A percentile compares a stretch with the other conserved stretches of the same genome.
Evolutionary conservation across 2,113 vertebrate species (phyloP).

Genomic region (Empidonax alnorum): DNA sequence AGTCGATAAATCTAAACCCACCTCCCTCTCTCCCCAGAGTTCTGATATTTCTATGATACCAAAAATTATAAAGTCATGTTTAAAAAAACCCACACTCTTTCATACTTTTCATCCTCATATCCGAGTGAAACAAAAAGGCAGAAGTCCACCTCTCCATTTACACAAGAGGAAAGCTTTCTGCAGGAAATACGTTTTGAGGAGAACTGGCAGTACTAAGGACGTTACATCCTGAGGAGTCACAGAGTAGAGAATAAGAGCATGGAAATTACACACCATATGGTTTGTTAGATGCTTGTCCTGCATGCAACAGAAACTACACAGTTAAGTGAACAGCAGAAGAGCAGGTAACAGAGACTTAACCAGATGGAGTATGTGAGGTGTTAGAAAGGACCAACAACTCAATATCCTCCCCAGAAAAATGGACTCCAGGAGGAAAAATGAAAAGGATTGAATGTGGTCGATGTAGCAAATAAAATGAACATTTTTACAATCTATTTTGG

Average conservation of each 20-base stretch:
- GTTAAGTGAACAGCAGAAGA: background rate
- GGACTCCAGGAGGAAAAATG: background rate
- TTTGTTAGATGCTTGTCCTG: constrained; percentile 2
- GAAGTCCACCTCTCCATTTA: background rate
- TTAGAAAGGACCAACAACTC: background rate
- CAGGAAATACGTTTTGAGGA: background rate
- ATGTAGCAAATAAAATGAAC: background rate
- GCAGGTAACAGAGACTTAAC: background rate
- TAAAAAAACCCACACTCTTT: background rate
- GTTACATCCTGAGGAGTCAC: background rate
- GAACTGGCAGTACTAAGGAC: background rate
- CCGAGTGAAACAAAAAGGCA: background rate
- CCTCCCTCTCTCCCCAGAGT: background rate
- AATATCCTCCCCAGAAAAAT: background rate
- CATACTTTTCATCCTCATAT: background rate
- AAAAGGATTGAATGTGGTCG: background rate
- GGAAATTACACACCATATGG: background rate
- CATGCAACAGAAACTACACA: background rate
- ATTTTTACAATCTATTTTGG: background rate
- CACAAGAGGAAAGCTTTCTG: background rate
- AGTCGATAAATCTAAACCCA: background rate
- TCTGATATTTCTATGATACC: background rate
- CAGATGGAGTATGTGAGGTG: background rate
- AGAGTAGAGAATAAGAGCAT: background rate
- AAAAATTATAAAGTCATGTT: background rate